phyloP scores from a whole-genome alignment of 2,113 vertebrate species.

The Dasypus novemcinctus region DNA sequence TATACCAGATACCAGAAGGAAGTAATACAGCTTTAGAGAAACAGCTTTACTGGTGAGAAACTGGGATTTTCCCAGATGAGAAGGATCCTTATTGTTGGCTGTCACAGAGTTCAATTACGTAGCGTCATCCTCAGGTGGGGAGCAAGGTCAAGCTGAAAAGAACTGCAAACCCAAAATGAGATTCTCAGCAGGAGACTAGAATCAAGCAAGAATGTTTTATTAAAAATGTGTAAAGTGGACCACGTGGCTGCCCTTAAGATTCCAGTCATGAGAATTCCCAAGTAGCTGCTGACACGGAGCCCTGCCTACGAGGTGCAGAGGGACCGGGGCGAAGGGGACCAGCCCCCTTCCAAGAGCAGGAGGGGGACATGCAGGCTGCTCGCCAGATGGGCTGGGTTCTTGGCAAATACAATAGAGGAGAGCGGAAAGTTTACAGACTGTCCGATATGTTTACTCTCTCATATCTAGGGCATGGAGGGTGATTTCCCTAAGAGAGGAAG shows the following conservation, averaged over 20 bases:
- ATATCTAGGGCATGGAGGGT: neutral
- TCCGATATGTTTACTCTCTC: neutral
- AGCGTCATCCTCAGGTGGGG: conserved; percentile 4
- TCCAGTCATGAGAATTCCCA: neutral
- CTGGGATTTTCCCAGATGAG: neutral
- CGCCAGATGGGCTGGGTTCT: neutral
- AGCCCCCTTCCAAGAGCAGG: neutral
- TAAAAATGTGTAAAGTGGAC: neutral
- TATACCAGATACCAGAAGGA: neutral
- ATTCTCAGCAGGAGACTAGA: neutral
- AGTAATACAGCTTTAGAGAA: neutral
- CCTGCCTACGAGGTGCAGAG: neutral
- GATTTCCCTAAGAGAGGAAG: neutral
- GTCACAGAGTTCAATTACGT: neutral
- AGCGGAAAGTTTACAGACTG: neutral
- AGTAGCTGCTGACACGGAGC: neutral
- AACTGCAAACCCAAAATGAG: neutral
- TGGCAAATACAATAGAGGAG: neutral
- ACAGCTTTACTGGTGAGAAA: neutral
- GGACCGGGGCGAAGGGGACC: neutral
- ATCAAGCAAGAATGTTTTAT: neutral
- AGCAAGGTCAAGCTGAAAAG: neutral
- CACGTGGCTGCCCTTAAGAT: neutral
- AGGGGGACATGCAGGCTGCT: neutral
- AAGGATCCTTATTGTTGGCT: neutral